Conservation (phyloP, 2,113 vertebrate genomes). For the rat (Rattus norvegicus) region GRCr8 NC_086020.1:128593001-128593500, state of each 20-base stretch:
- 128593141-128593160: neutral
- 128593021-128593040: neutral
- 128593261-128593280: neutral
- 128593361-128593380: neutral
- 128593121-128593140: too few relatives aligned
- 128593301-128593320: neutral
- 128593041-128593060: neutral
- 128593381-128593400: neutral
- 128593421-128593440: neutral
- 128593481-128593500: neutral
- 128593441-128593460: neutral
- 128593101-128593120: neutral
- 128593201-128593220: neutral
- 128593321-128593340: neutral
- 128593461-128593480: rapidly evolving
- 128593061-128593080: neutral
- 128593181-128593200: neutral
- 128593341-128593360: too few relatives aligned
- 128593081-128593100: neutral
- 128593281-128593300: neutral
- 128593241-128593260: neutral
- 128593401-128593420: neutral
- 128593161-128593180: neutral
- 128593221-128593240: neutral
- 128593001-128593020: neutral